A percentile compares a stretch with the other conserved stretches of the same genome.
Evolutionary conservation across 2,888 invertebrate genomes (phyloP).

Genomic region (Eremobia ochroleuca): DNA sequence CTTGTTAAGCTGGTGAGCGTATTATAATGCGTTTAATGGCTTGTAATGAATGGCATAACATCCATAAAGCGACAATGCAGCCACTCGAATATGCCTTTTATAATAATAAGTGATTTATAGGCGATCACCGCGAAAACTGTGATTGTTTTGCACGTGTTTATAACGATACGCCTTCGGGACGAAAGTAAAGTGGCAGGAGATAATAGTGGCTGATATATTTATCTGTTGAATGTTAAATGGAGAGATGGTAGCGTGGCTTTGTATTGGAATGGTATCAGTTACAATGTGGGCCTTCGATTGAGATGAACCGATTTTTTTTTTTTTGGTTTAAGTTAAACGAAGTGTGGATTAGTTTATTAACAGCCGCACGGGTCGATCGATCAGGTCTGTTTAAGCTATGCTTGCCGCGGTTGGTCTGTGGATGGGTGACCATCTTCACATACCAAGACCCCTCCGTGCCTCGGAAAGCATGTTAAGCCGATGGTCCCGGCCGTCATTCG

Average conservation of each 20-base stretch:
- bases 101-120: slow-evolving; percentile 90
- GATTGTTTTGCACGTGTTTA: slow-evolving; percentile 89
- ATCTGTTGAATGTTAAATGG: slow-evolving; percentile 73
- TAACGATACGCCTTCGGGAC: slow-evolving; percentile 77
- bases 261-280: slow-evolving; percentile 34
- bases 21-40: slow-evolving; percentile 90
- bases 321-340: background rate
- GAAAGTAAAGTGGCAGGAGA: slow-evolving; percentile 66
- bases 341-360: too few relatives aligned
- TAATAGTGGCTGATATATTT: slow-evolving; percentile 65
- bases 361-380: too few relatives aligned
- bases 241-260: slow-evolving; percentile 50
- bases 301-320: slow-evolving; percentile 29
- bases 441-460: too few relatives aligned
- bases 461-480: too few relatives aligned
- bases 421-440: too few relatives aligned
- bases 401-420: too few relatives aligned
- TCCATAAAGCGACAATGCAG: slow-evolving; percentile 90
- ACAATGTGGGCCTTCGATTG: slow-evolving; percentile 55
- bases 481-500: too few relatives aligned
- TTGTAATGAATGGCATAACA: slow-evolving; percentile 91
- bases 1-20: slow-evolving; percentile 76
- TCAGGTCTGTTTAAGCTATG: too few relatives aligned
- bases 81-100: slow-evolving; percentile 89
- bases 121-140: slow-evolving; percentile 80